Evolutionary conservation across 2,888 invertebrate genomes (phyloP), one percentile per base, ranked within the genome.

Genomic region (Pantelozetes paolii): DNA sequence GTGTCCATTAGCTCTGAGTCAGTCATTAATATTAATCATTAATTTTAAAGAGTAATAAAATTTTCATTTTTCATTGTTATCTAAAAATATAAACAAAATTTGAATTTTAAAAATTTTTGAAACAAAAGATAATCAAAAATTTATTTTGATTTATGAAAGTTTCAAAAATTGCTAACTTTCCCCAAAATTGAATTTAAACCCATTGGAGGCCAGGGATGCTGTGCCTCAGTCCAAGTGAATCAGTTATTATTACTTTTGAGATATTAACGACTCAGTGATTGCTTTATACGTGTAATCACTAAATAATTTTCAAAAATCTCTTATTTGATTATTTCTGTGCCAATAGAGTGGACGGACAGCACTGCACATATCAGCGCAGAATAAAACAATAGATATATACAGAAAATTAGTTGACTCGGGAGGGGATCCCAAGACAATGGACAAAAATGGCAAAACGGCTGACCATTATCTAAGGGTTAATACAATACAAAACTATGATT

Each of bases 371-470:
- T 78, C 79, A 20, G 79, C 77, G 5, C 76, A 77, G 32, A 75
- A 77, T 54, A 78, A 77, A 40, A 74, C 78, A 28, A 74, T 74
- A 26, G 77, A 78, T 59, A 62, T 78, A 26, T 79, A 78, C 69
- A 75, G 75, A 5, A 64, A 77, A 40, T 70, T 79, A n/a, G 48
- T 77, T 5, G 75, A 76, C 23, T 62, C 76, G 23, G 78, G 78
- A 13, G 77, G 77, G 1, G 78, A 79, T 73, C 75, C 78, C 1
- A 76, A 74, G 74, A 75, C 75, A n/a, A 71, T 78, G 23, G 79
- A 78, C 59, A 72, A 77, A 76, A 78, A 76, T 72, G 78, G 78
- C 48, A 71, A 77, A 72, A 76, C 78, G 3, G 78, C 78, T 9
- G 78, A 78, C 36, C 77, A 77, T 71, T 78, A 78, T 71, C 70